A percentile compares a stretch with the other conserved stretches of the same genome.
phyloP scores from a whole-genome alignment of 2,113 vertebrate genomes.

The Myotis yumanensis region DNA sequence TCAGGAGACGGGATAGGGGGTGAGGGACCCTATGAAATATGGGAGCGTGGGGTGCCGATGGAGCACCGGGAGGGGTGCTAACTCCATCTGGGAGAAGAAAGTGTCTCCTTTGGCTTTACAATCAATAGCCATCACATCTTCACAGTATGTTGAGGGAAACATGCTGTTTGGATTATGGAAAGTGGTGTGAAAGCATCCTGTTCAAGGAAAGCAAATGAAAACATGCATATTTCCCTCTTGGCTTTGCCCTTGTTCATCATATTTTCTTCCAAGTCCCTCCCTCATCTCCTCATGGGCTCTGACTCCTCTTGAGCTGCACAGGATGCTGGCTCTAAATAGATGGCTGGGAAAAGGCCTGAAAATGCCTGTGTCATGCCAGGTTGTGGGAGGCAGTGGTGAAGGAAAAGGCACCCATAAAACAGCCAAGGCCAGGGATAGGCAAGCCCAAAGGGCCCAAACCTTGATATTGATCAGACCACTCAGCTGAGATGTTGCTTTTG shows the following conservation, averaged over 20 bases:
- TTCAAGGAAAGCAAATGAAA: constrained; percentile 33
- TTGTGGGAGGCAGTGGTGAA: background rate
- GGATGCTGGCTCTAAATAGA: constrained; percentile 48
- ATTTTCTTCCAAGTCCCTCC: constrained; percentile 35
- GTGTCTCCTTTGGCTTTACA: background rate
- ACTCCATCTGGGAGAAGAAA: background rate
- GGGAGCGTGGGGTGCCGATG: background rate
- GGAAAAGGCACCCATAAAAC: background rate
- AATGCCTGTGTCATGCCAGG: constrained; percentile 38
- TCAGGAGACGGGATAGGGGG: background rate
- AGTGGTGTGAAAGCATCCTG: constrained; percentile 43
- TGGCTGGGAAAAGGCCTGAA: constrained; percentile 43
- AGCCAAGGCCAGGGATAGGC: background rate
- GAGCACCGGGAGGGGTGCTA: background rate
- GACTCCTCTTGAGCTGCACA: background rate
- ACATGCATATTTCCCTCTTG: background rate
- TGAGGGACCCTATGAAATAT: background rate
- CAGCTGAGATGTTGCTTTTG: background rate
- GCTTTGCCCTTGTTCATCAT: background rate
- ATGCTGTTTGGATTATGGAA: constrained; percentile 21
- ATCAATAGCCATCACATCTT: background rate
- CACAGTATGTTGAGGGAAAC: background rate
- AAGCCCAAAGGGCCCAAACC: background rate
- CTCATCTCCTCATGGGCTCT: background rate
- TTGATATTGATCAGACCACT: background rate